Base-by-base conservation (phyloP, 2,797 vertebrate genomes). In the Siniperca obscura region DNA sequence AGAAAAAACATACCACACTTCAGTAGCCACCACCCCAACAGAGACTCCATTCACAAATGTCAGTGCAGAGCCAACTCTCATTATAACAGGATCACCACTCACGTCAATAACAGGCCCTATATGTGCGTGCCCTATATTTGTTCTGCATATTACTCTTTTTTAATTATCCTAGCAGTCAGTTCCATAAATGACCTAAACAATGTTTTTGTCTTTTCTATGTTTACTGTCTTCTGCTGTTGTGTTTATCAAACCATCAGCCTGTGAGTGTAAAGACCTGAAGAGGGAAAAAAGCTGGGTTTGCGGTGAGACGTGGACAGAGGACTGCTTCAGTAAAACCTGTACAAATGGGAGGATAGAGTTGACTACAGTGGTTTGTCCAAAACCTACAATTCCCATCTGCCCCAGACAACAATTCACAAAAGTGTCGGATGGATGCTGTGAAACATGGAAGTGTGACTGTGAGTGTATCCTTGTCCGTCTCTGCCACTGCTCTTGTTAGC, bases 401-500 rank as follows among this genome's bases (percentile, higher is more conserved):
- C 94, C 94, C 19, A 90, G 93, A 83, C 53, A 25, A 14, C 65
- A 34, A 11, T 21, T 38, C 36, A 46, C 48, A 34, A 87, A 78
- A 6, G 88, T 95, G 22, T 84, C 19, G 1, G 92, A 95, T 67
- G 91, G 87, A 76, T 95, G 95, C 87, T 96, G 95, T 90, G 78
- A 92, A 53, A 88, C 60, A 21, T 91, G 74, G 81, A 77, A 86
- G 59, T 96, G 95, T 89, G 88, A 95, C 79, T 96, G 95, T 96
- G 80, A 95, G 95, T 94, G 25, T 53, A 38, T 44, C 9, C 2
- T 4, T 2, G 9, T 42, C 27, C 52, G 11, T 62, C 0, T 48
- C 27, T 36, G 7, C 22, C 40, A 21, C 16, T 46, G 3, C 14
- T 27, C 42, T 53, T 62, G 19, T 46, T 19, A 5, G 14, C 2